A percentile compares a stretch with the other conserved stretches of the same genome.
phyloP scores from a whole-genome alignment of 2,113 vertebrate species.

The Phyllostomus hastatus region DNA sequence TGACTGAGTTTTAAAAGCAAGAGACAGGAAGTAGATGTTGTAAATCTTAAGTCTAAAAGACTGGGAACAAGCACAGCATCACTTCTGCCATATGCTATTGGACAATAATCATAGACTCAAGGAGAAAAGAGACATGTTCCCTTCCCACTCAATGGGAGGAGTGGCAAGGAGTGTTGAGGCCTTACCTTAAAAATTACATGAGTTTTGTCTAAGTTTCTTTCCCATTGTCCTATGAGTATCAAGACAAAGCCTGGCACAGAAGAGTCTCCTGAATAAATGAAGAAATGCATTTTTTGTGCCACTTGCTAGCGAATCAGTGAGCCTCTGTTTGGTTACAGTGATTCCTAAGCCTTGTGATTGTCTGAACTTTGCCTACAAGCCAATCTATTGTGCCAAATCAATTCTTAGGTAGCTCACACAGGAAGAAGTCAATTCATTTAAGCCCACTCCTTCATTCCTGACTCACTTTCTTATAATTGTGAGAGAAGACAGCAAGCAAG shows the following conservation, averaged over 20 bases:
- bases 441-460: neutral
- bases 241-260: neutral
- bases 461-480: neutral
- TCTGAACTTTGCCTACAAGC: neutral
- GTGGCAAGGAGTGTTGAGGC: neutral
- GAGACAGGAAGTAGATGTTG: neutral
- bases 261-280: neutral
- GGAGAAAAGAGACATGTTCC: neutral
- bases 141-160: neutral
- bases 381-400: neutral
- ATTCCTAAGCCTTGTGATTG: neutral
- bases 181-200: neutral
- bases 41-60: neutral
- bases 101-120: neutral
- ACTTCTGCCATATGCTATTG: neutral
- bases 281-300: neutral
- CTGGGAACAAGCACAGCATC: neutral
- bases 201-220: neutral
- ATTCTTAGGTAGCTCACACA: neutral
- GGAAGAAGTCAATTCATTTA: neutral
- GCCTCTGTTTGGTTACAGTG: neutral
- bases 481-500: slow-evolving; percentile 57
- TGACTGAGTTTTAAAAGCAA: neutral
- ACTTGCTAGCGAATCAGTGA: neutral
- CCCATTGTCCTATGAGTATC: neutral